These are phyloP conservation scores for Machimus rusticus DNA, from an alignment of 2,888 invertebrate genomes.

Conservation along the genomic window DNA sequence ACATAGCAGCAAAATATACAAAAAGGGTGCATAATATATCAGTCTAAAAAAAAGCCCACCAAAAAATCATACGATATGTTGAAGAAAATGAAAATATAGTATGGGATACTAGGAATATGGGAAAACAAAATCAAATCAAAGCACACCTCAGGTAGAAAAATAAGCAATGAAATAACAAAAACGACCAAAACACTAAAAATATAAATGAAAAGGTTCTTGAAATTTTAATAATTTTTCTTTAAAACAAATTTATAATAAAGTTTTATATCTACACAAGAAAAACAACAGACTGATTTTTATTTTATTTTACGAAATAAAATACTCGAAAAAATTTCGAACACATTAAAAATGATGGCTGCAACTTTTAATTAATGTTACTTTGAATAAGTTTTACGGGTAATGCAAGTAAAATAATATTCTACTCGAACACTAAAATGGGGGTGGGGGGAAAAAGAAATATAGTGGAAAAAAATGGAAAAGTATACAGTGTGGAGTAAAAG, in stretches of 20 bases:
- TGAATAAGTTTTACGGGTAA: neutral
- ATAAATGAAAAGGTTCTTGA: neutral
- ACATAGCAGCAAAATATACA: constrained; percentile 15
- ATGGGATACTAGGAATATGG: neutral
- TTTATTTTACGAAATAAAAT: neutral
- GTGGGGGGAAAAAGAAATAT: neutral
- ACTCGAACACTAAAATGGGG: neutral
- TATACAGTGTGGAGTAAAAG: too few species aligned
- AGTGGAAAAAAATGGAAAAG: neutral
- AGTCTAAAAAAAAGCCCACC: constrained; percentile 24
- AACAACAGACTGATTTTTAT: neutral
- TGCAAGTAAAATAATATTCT: neutral
- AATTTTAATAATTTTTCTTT: constrained; percentile 1
- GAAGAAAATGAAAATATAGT: neutral
- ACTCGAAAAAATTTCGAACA: neutral
- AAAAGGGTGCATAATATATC: constrained; percentile 5
- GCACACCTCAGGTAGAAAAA: neutral
- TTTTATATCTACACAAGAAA: constrained; percentile 7
- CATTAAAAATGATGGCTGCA: neutral
- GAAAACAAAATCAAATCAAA: neutral
- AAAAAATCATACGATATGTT: neutral
- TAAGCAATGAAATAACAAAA: neutral
- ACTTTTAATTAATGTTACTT: neutral
- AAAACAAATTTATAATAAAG: constrained; percentile 10
- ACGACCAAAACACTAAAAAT: neutral